These are phyloP conservation scores for Magallana gigas DNA, from an alignment of 1,140 invertebrate genomes.

Conservation along the genomic window DNA sequence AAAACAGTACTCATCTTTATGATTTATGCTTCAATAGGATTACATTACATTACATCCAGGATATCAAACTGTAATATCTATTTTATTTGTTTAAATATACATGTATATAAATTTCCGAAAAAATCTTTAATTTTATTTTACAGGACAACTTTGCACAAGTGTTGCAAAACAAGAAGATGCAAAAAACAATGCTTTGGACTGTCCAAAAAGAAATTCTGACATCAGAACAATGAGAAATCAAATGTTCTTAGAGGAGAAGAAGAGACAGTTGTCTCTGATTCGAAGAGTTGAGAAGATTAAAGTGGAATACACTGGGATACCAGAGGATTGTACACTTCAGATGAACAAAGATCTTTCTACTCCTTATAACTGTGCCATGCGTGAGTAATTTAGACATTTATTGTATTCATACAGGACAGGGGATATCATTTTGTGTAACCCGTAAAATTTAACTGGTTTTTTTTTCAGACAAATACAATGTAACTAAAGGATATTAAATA, in stretches of 20 bases:
- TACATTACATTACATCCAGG: too few species aligned
- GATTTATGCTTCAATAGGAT: too few species aligned
- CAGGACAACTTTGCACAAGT: slow-evolving; percentile 2
- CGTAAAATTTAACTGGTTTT: too few species aligned
- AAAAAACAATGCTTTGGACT: background rate
- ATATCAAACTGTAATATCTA: too few species aligned
- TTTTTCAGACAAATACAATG: too few species aligned
- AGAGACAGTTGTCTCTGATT: slow-evolving; percentile 85
- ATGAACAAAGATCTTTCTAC: slow-evolving; percentile 97
- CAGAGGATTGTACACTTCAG: slow-evolving; percentile 86
- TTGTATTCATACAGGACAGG: too few species aligned
- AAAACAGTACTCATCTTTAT: too few species aligned
- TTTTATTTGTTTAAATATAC: too few species aligned
- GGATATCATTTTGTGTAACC: too few species aligned
- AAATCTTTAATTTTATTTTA: background rate
- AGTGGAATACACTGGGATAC: slow-evolving; percentile 87
- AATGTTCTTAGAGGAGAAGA: slow-evolving; percentile 89
- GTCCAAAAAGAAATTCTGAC: slow-evolving; percentile 70
- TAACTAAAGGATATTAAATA: too few species aligned
- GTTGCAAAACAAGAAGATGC: background rate
- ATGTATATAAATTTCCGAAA: too few species aligned
- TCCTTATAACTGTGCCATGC: slow-evolving; percentile 93
- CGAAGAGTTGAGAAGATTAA: slow-evolving; percentile 95
- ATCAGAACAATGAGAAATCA: slow-evolving; percentile 80
- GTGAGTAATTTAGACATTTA: slow-evolving; percentile 80